phyloP scores from a whole-genome alignment of 1,140 invertebrate species.

The Halictus rubicundus region DNA sequence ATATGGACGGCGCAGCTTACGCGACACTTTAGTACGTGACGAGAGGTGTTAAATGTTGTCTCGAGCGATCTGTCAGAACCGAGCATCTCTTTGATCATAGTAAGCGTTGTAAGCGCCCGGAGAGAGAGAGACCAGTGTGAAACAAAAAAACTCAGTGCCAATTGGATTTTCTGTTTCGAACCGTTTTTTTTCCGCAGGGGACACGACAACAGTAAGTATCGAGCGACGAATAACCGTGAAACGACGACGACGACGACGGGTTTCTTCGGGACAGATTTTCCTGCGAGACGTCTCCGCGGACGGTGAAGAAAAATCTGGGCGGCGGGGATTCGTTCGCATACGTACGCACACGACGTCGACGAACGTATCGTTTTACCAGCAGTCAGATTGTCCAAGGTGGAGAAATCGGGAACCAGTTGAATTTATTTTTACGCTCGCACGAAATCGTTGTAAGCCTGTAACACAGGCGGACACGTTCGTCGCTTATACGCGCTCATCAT shows the following conservation, averaged over 20 bases:
- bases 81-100: background rate
- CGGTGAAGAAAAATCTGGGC: slow-evolving; percentile 19
- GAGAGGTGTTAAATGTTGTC: slow-evolving; percentile 57
- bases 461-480: slow-evolving; percentile 46
- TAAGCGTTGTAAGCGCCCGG: background rate
- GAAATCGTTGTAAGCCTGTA: slow-evolving; percentile 38
- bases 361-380: background rate
- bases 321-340: slow-evolving; percentile 1
- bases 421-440: slow-evolving; percentile 64
- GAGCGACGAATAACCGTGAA: background rate
- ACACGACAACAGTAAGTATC: slow-evolving; percentile 41
- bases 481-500: slow-evolving; percentile 65
- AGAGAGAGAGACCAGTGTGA: background rate
- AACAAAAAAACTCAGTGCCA: slow-evolving; percentile 36
- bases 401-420: slow-evolving; percentile 3
- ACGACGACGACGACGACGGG: background rate
- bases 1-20: slow-evolving; percentile 70
- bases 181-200: background rate
- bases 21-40: slow-evolving; percentile 73
- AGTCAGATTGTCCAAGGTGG: background rate
- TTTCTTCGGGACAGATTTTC: background rate
- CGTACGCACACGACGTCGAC: background rate
- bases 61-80: slow-evolving; percentile 31
- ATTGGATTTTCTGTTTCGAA: slow-evolving; percentile 33
- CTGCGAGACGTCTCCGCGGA: slow-evolving; percentile 44